Conservation (phyloP, 2,888 invertebrate genomes). For the Digitonthophagus gazella region DNA sequence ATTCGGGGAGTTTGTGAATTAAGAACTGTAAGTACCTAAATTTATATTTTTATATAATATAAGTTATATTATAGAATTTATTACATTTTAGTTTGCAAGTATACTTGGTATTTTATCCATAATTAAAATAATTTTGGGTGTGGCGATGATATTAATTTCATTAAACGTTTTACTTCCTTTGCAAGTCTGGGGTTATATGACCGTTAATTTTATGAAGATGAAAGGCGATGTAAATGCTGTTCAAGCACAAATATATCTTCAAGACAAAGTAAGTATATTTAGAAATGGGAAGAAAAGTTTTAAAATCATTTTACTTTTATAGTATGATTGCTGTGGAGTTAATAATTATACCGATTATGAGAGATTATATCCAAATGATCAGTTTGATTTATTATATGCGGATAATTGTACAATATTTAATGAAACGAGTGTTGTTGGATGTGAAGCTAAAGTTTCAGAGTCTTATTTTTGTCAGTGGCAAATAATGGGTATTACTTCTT, state of each 20-base stretch:
- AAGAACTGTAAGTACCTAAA: conserved; percentile 1
- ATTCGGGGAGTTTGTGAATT: background rate
- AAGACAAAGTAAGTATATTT: conserved; percentile 19
- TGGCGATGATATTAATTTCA: conserved; percentile 4
- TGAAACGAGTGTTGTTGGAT: conserved; percentile 7
- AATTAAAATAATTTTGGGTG: conserved; percentile 1
- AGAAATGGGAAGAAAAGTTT: background rate
- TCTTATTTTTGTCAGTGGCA: conserved; percentile 17
- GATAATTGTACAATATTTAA: background rate
- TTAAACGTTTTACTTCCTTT: conserved; percentile 5
- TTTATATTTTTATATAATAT: background rate
- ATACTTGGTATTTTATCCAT: conserved; percentile 6
- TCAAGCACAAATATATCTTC: conserved; percentile 17
- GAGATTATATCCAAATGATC: conserved; percentile 7
- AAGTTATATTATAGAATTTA: background rate
- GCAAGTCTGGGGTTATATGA: conserved; percentile 13
- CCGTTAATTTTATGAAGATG: conserved; percentile 9
- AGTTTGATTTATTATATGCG: conserved; percentile 5
- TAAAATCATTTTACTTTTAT: conserved; percentile 4
- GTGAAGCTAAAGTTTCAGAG: conserved; percentile 12
- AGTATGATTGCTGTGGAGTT: conserved; percentile 23
- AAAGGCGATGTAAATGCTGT: conserved; percentile 2
- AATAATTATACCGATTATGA: conserved; percentile 21
- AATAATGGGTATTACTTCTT: conserved; percentile 11
- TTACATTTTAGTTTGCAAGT: conserved; percentile 15